Base-by-base conservation (phyloP, 2,113 vertebrate species). In the Scomber scombrus region DNA sequence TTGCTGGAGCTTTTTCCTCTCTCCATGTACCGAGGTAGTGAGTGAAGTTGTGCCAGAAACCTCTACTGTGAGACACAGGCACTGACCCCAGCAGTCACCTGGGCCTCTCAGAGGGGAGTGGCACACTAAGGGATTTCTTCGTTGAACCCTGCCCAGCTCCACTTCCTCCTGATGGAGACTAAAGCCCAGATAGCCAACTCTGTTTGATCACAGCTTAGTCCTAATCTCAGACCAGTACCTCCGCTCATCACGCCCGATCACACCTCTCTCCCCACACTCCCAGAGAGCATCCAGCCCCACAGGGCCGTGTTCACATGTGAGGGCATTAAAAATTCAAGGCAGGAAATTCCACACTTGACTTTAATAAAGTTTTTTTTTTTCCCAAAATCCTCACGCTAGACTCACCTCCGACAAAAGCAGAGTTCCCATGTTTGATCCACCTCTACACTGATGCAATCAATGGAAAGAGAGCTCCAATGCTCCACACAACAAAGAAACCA, bases 121-220 rank as follows among this genome's bases (percentile, higher is more conserved):
- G 23, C 52, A 68, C 11, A 61, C 47, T 13, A 3, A 11, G 15
- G 4, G 6, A 18, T 46, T 51, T 16, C 56, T 51, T 45, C 19
- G 66, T 11, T 58, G 23, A 75, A 52, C 19, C 34, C 51, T 21
- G 2, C 21, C 26, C n/a, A 52, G 19, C 64, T 40, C 26, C 13
- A 5, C 52, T 43, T 52, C 10, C 56, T 19, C 34, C 56, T 54
- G 11, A 46, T 50, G 21, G 61, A 67, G 31, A 23, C 68, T 77
- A 64, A 84, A 77, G 18, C 64, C 29, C 70, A 40, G 52, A 60
- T 60, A 60, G 11, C 51, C 21, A 7, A 4, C 66, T 45, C 19
- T 68, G 78, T 90, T 92, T 92, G 83, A 91, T 91, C 89, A 52
- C 6, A 72, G 58, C 57, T 80, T 79, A 76, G 34, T 63, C 54